These are phyloP conservation scores for Eumerus sabulonum DNA, from an alignment of 2,888 invertebrate genomes.

Conservation along the genomic window DNA sequence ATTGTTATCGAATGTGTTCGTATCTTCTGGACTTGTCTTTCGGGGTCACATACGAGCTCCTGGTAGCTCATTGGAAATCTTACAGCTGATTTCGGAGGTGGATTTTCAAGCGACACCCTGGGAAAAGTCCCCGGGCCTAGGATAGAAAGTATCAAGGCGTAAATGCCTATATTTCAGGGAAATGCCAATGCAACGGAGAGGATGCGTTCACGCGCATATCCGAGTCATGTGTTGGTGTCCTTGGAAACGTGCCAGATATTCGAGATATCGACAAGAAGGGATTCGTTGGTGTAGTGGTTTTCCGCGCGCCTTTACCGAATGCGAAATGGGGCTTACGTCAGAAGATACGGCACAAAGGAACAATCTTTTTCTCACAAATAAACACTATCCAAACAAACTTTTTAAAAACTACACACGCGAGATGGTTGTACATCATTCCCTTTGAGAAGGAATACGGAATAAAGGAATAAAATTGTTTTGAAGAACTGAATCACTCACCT, in stretches of 20 bases:
- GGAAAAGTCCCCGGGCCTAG: slow-evolving; percentile 79
- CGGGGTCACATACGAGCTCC: slow-evolving; percentile 79
- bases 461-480: no score
- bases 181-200: slow-evolving; percentile 74
- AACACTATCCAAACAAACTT: no score
- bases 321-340: slow-evolving; percentile 77
- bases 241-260: slow-evolving; percentile 77
- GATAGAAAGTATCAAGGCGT: slow-evolving; percentile 79
- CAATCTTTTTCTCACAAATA: slow-evolving; percentile 57
- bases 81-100: slow-evolving; percentile 3
- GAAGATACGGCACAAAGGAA: slow-evolving; percentile 71
- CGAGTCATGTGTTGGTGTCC: slow-evolving; percentile 75
- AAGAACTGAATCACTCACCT: slow-evolving; percentile 81
- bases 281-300: slow-evolving; percentile 52
- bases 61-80: slow-evolving; percentile 73
- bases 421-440: no score
- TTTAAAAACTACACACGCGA: no score
- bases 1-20: slow-evolving; percentile 63
- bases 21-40: slow-evolving; percentile 78
- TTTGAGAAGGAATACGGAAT: no score
- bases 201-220: slow-evolving; percentile 70
- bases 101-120: slow-evolving; percentile 72
- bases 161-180: slow-evolving; percentile 77
- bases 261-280: slow-evolving; percentile 74
- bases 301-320: slow-evolving; percentile 50